Base-by-base conservation (phyloP, 2,113 vertebrate genomes). In the Sylvia atricapilla region DNA sequence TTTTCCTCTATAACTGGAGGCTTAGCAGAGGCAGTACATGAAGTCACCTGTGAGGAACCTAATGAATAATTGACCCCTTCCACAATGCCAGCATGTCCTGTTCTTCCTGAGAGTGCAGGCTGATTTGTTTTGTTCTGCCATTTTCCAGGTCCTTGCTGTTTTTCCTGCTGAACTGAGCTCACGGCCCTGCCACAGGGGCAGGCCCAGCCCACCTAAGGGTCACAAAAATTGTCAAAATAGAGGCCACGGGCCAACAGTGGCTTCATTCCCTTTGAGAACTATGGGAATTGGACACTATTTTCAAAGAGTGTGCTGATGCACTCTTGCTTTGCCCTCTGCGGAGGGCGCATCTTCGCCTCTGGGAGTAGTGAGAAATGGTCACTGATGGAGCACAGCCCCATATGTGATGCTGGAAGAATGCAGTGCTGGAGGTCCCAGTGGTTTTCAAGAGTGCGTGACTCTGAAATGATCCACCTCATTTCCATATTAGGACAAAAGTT, bases 1-100 rank as follows among this genome's bases (percentile, higher is more conserved):
- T 76, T 56, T 35, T 47, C 8, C 1, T 2, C 18, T 44, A 0
- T 24, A 83, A 33, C 46, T 70, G 52, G 33, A 74, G 24, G 33
- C 21, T 91, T 60, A 93, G 76, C 49, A 69, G 37, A 64, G 49
- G 33, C 11, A 19, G 37, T 10, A 3, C 55, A 20, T 33, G 13
- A 47, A 55, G 63, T 52, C 7, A 3, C 53, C 23, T 58, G 46
- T 63, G 53, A 74, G 56, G 39, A 81, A 33, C 35, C 50, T 90
- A 90, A 92, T 67, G 83, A 94, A 94, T 94, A 92, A 93, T 41
- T 85, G 50, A 93, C 85, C 39, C 28, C 43, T 70, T 76, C 68
- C 68, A 83, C 75, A 55, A 22, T 50, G 43, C 67, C 81, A 47
- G 15, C 5, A 0, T 37, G 30, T 64, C 24, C 53, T 84, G 15